Base-by-base conservation (phyloP, 2,113 vertebrate genomes). In the Panthera tigris region DNA sequence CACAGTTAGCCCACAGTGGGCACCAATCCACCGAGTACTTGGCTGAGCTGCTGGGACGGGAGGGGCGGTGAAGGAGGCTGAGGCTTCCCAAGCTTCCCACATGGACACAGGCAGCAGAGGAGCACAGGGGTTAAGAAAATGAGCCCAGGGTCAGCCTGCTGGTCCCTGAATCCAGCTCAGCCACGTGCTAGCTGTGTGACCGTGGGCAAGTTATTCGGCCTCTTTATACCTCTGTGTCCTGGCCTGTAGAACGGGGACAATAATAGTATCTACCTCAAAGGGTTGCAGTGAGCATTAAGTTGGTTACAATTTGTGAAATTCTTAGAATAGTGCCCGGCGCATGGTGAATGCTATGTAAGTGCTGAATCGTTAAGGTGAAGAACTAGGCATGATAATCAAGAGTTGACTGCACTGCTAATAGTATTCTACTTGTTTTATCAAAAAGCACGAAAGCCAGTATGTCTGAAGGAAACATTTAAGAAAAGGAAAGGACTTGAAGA, bases 361-460 rank as follows among this genome's bases (percentile, higher is more conserved):
- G 4, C 8, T 52, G 71, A 76, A 19, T 68, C 36, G 48, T 5
- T 89, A 48, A 94, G 0, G 4, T 5, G 52, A 45, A 65, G 76
- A 41, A 12, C 39, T 48, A 18, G 1, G 48, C 93, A 25, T 3
- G 29, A 97, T 92, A 98, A 98, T 90, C 97, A 93, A 98, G 96
- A 98, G 97, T 97, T 98, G 98, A 98, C 97, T 93, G 96, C 1
- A 36, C 63, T 48, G 61, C 23, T 33, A 80, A 92, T 1, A 68
- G 61, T 31, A 81, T 66, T 88, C 91, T 97, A 97, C 63, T 95
- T 50, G 88, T 82, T 98, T 97, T 87, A 95, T 95, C 52, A 79
- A 74, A 86, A 97, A 98, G 97, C 96, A 81, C 7, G 73, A 96
- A 97, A 98, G 98, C 97, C 88, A 97, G 9, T 33, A 55, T 25